phyloP scores from a whole-genome alignment of 1,140 invertebrate species.

The Bombus confusus region DNA sequence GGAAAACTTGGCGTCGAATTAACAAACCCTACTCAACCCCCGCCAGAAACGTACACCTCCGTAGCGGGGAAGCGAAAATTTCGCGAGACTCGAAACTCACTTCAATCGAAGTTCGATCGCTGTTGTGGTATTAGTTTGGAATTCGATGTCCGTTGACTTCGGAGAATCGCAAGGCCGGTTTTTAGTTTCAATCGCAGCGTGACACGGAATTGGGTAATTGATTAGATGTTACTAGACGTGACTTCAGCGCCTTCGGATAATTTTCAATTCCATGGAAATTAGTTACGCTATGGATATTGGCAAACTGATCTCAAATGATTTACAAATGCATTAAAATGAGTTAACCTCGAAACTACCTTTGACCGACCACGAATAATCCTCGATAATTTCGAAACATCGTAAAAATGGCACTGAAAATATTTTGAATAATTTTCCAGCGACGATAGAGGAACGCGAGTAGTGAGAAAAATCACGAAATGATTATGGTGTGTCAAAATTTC shows the following conservation, averaged over 20 bases:
- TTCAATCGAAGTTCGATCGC: neutral
- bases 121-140: neutral
- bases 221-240: too few relatives aligned
- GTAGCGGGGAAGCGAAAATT: neutral
- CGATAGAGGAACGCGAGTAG: too few relatives aligned
- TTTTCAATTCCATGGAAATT: neutral
- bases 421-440: neutral
- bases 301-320: neutral
- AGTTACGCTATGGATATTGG: neutral
- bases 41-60: neutral
- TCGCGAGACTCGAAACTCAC: neutral
- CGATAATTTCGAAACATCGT: neutral
- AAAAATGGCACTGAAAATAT: neutral
- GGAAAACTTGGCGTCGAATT: slow-evolving; percentile 52
- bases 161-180: too few relatives aligned
- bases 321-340: neutral
- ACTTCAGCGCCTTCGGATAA: too few relatives aligned
- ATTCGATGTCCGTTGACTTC: too few relatives aligned
- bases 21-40: slow-evolving; percentile 31
- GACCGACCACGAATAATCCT: too few relatives aligned
- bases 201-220: too few relatives aligned
- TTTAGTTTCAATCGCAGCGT: too few relatives aligned
- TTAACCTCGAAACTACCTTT: too few relatives aligned
- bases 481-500: neutral
- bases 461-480: too few relatives aligned